Evolutionary conservation across 2,888 invertebrate species (phyloP), one percentile per base, ranked within the genome.

Genomic region (Drosophila merina): DNA sequence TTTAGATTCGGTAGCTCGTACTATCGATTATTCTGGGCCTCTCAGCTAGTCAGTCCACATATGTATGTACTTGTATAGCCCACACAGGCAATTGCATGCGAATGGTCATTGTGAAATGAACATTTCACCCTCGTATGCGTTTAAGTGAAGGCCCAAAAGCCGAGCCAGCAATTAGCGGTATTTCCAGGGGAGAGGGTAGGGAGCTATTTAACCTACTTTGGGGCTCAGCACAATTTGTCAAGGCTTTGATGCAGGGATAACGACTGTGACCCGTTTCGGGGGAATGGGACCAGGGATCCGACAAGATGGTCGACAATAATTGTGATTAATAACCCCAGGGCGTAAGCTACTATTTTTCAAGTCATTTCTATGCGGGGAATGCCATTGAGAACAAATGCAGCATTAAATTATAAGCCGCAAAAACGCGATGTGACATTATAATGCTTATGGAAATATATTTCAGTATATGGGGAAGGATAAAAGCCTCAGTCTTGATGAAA

Each of bases 251-350:
- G 48, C 42, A 48, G 52, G 56, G 51, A 51, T 33, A 51, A 48
- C 73, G 62, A 57, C 69, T 74, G 74, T 63, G 69, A 47, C 68
- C 74, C 48, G 45, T 28, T 48, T 68, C 7, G 7, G 8, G 38
- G 50, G 9, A 10, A n/a, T 7, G 57, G 33, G 38, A 25, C 12
- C 42, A 40, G 47, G 30, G 30, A 33, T 36, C 12, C 54, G 28
- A 45, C 36, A 26, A 54, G 64, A 56, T 56, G 52, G 40, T 59
- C 75, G 76, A 73, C 75, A 74, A 78, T 81, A 84, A 86, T 81
- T 81, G 79, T 84, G 76, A 86, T 84, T 75, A 84, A 83, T 84
- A 67, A 66, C 66, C 45, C 42, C 36, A 51, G 50, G 45, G 44
- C 66, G 55, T 71, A 49, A 55, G 62, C 56, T 55, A 36, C 48